Evolutionary conservation across 1,140 invertebrate species (phyloP), one percentile per base, ranked within the genome.

Genomic region (Metaphire vulgaris): DNA sequence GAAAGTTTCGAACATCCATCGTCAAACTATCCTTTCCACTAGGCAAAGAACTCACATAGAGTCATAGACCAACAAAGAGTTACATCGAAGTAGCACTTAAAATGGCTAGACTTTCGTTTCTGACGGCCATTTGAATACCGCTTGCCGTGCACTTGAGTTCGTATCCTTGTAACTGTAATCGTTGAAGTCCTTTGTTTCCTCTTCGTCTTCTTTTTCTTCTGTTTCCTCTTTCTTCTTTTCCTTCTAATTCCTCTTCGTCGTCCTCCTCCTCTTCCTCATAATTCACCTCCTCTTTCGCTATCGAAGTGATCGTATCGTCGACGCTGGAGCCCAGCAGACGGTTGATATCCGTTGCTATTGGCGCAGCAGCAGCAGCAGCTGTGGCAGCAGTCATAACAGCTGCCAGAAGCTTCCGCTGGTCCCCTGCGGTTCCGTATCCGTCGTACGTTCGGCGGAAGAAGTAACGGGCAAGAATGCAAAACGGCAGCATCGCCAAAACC

Each of bases 401-500:
- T 56, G 41, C 41, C 21, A 21, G 21, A 12, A 21, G 6, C 41
- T 56, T 56, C 21, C 6, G 41, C 41, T 56, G 41, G 6, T 6
- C 6, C 41, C 41, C 74, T 6, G 74, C 64, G 65, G 29, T 26
- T 1, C 74, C 64, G 30, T 29, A 2, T 30, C 32, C 74, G 26
- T 74, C 74, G 28, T 74, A 33, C 30, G 30, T 66, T 56, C 56
- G 33, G 26, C 74, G 16, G 64, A 67, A 74, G 30, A 74, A 74
- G 33, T 69, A 31, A 21, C 74, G 33, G 31, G 64, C 74, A 26
- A 74, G 29, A 6, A 66, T 29, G 56, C 33, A 2, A n/a, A 74
- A 69, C 28, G 74, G 74, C 30, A 74, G 74, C 74, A 74, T 74
- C 1, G 32, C 31, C 56, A 74, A 30, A 31, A 68, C 65, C 74